These are phyloP conservation scores for Drosophila kohkoa DNA, from an alignment of 1,140 invertebrate species.

Conservation along the genomic window DNA sequence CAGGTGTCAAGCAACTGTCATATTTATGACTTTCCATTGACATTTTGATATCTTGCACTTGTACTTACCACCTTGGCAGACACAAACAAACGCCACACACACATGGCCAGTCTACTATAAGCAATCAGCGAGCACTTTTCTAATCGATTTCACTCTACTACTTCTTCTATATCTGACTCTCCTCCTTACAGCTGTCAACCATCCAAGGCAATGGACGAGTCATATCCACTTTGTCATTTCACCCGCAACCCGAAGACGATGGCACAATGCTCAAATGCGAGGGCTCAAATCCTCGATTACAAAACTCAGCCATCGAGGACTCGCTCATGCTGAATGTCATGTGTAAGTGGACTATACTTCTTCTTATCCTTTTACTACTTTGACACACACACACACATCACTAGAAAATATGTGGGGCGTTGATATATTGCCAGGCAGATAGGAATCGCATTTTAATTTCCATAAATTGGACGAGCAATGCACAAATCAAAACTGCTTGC, in stretches of 20 bases:
- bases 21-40: constrained; percentile 67
- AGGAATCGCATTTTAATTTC: constrained; percentile 55
- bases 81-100: not conserved
- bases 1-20: constrained; percentile 39
- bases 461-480: constrained; percentile 53
- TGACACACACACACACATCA: not conserved
- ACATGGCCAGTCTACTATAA: not conserved
- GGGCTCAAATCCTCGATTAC: constrained; percentile 92
- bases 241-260: constrained; percentile 93
- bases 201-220: constrained; percentile 89
- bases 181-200: constrained; percentile 86
- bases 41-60: constrained; percentile 55
- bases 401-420: not conserved
- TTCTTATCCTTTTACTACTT: not conserved
- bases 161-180: constrained; percentile 23
- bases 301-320: constrained; percentile 91
- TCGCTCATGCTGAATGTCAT: constrained; percentile 93
- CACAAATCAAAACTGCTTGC: constrained; percentile 70
- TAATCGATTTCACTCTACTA: constrained; percentile 70
- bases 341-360: constrained; percentile 88
- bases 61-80: constrained; percentile 9
- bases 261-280: constrained; percentile 92
- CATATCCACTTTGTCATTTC: constrained; percentile 91
- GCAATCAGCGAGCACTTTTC: constrained; percentile 62
- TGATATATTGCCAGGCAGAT: constrained; percentile 1